Conservation (phyloP, 2,113 vertebrate genomes). For the Rhinolophus ferrumequinum region DNA sequence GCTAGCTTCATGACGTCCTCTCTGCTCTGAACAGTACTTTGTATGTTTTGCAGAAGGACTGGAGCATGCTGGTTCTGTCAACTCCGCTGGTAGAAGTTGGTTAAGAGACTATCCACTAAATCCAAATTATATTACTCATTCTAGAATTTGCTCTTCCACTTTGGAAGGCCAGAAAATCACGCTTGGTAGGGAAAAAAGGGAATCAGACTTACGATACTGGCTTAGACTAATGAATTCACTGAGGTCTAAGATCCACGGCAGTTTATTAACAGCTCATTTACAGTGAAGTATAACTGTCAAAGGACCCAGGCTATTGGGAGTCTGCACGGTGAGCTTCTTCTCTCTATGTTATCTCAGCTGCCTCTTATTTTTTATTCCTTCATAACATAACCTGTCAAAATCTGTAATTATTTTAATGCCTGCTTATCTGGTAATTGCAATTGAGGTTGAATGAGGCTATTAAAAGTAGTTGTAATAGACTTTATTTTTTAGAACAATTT, state of each 20-base stretch:
- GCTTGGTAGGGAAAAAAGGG: not conserved
- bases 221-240: not conserved
- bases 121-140: not conserved
- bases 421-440: not conserved
- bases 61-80: not conserved
- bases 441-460: not conserved
- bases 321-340: not conserved
- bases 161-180: not conserved
- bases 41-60: not conserved
- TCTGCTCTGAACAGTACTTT: no score
- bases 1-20: not conserved
- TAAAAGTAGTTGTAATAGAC: not conserved
- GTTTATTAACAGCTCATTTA: not conserved
- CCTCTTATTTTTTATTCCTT: not conserved
- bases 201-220: not conserved
- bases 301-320: not conserved
- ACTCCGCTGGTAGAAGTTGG: not conserved
- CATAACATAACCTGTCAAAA: not conserved
- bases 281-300: not conserved
- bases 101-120: not conserved
- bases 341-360: not conserved
- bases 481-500: constrained; percentile 33
- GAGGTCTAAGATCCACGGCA: not conserved
- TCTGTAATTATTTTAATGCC: constrained; percentile 25
- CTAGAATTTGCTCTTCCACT: not conserved